Conservation (phyloP, 2,797 vertebrate species). For the Numenius phaeopus region DNA sequence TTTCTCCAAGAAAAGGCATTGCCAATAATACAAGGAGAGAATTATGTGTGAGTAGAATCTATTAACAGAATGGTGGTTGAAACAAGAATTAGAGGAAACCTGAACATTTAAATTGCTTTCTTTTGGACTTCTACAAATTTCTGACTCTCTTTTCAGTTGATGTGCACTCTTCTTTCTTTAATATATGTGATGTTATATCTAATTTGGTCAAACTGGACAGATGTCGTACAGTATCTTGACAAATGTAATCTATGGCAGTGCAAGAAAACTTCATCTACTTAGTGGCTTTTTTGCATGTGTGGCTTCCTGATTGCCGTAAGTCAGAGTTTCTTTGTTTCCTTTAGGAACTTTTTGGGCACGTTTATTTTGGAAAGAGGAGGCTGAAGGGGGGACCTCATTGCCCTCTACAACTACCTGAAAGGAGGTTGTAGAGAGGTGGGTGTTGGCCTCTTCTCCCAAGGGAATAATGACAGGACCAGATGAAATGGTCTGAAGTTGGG, state of each 20-base stretch:
- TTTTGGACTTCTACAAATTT: not conserved
- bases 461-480: no score
- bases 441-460: no score
- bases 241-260: not conserved
- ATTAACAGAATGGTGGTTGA: not conserved
- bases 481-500: no score
- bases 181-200: not conserved
- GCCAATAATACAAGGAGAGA: not conserved
- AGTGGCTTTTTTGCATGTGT: not conserved
- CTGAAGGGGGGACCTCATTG: no score
- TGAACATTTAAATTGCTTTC: not conserved
- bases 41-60: not conserved
- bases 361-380: no score
- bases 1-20: not conserved
- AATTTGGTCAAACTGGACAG: not conserved
- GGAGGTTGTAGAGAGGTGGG: no score
- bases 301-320: not conserved
- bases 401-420: no score
- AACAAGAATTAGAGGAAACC: not conserved
- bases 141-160: not conserved
- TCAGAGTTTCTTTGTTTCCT: not conserved
- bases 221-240: not conserved
- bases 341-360: not conserved
- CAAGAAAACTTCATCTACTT: not conserved
- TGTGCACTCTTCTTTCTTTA: not conserved